Evolutionary conservation across 1,140 invertebrate species (phyloP).

Genomic region (Manduca sexta): DNA sequence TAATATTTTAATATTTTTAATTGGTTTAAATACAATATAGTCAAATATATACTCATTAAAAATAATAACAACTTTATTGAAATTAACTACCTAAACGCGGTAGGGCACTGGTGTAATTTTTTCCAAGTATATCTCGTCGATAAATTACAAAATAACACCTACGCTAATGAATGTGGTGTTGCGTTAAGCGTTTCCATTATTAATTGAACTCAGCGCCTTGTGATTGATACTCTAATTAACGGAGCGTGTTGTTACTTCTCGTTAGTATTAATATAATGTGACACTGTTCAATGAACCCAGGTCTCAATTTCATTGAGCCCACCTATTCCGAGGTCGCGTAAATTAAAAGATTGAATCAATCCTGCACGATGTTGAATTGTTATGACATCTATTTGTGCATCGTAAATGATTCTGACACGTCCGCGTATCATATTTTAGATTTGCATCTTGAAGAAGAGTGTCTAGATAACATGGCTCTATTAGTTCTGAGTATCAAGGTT

Average conservation of each 20-base stretch:
- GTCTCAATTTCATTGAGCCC: conserved; percentile 5
- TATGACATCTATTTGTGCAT: not conserved
- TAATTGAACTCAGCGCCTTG: conserved; percentile 15
- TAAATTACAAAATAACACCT: conserved; percentile 4
- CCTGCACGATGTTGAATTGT: no score
- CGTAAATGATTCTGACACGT: not conserved
- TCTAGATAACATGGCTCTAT: no score
- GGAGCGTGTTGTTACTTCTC: conserved; percentile 2
- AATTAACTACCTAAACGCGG: no score
- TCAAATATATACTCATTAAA: not conserved
- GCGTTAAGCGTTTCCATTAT: conserved; percentile 4
- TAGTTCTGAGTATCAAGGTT: no score
- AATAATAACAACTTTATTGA: not conserved
- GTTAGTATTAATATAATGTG: conserved; percentile 5
- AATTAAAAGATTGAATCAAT: no score
- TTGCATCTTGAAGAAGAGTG: no score
- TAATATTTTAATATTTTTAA: no score
- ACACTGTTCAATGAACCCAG: conserved; percentile 9
- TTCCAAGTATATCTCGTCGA: not conserved
- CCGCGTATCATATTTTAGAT: no score
- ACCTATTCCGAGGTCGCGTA: conserved; percentile 1
- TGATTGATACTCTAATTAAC: conserved; percentile 20
- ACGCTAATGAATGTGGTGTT: conserved; percentile 1
- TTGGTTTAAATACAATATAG: not conserved
- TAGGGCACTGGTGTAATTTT: no score